Conservation (phyloP, 1,140 invertebrate species). For the Amyelois transitella region DNA sequence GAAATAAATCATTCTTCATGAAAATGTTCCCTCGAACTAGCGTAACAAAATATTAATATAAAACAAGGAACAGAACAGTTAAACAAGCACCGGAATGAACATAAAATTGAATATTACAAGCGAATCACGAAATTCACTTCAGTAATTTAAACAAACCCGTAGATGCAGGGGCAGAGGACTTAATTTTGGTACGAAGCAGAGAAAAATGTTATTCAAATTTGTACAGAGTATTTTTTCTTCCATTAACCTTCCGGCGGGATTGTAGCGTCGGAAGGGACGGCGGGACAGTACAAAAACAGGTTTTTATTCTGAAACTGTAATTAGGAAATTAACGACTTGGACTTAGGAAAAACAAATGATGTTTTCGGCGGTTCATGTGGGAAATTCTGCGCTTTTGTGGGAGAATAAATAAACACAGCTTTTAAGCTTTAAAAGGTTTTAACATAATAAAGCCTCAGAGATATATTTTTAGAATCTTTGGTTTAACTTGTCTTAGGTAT, state of each 20-base stretch:
- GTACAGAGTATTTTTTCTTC: slow-evolving; percentile 70
- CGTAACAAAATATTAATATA: neutral
- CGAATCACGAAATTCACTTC: slow-evolving; percentile 51
- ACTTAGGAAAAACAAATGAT: slow-evolving; percentile 54
- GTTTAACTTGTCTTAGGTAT: too few species aligned
- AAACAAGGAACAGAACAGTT: slow-evolving; percentile 11
- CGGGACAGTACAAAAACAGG: slow-evolving; percentile 49
- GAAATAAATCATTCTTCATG: neutral
- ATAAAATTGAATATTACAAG: slow-evolving; percentile 56
- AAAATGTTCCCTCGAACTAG: neutral
- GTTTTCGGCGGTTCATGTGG: slow-evolving; percentile 43
- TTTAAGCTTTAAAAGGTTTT: slow-evolving; percentile 13
- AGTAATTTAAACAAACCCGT: slow-evolving; percentile 64
- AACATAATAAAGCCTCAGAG: too few species aligned
- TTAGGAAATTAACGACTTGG: slow-evolving; percentile 68
- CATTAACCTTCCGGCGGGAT: slow-evolving; percentile 59
- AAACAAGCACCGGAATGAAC: slow-evolving; percentile 23
- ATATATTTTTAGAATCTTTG: too few species aligned
- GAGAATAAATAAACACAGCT: slow-evolving; percentile 24
- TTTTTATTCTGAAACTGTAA: slow-evolving; percentile 65
- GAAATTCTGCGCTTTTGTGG: slow-evolving; percentile 38
- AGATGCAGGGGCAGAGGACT: slow-evolving; percentile 46
- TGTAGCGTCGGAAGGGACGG: slow-evolving; percentile 37
- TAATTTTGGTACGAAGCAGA: slow-evolving; percentile 60
- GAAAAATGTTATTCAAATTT: slow-evolving; percentile 73